Evolutionary conservation across 2,888 invertebrate genomes (phyloP), one percentile per base, ranked within the genome.

Genomic region (Monochamus alternatus): DNA sequence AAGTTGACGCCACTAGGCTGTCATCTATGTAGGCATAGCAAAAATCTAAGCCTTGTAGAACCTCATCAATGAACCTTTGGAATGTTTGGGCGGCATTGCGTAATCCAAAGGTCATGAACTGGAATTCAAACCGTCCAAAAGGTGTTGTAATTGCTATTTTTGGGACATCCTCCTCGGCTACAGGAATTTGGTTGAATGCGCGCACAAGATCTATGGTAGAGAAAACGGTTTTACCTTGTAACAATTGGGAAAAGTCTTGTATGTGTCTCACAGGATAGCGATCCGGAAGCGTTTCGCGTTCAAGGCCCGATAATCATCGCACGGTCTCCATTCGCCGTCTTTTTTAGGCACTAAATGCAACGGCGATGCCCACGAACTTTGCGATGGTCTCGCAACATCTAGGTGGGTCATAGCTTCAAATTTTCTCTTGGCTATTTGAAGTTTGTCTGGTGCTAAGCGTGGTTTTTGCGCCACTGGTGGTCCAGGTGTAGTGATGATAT

Each of bases 21-120:
- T 88, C 87, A 51, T 89, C 87, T 0, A 89, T 68, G 68, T 88
- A 89, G 0, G 78, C 65, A 70, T 83, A 82, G 55, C 76, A 76
- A 73, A 88, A 86, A 31, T 86, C 86, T 0, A 86, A 65, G 5
- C 84, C 85, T 3, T 82, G 75, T 0, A 82, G 43, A 2, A 82
- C 81, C 12, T 82, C 82, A 62, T 88, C 85, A 10, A 89, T 85
- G 52, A 88, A 88, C 5, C 87, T 81, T 71, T 88, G 86, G 78
- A 89, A 86, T 0, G 87, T 87, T 76, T 89, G 87, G 1, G 85
- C 86, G 0, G 89, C 87, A 73, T 89, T 89, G 1, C 87, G 64
- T 0, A 89, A 80, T 0, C 89, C 88, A 38, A 88, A 89, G 0
- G 80, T 79, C 85, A 87, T 85, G 2, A 68, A 72, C 0, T 81